A percentile compares a stretch with the other conserved stretches of the same genome.
Evolutionary conservation across 2,113 vertebrate species (phyloP).

Genomic region (Cyphomyrus plagiostoma): DNA sequence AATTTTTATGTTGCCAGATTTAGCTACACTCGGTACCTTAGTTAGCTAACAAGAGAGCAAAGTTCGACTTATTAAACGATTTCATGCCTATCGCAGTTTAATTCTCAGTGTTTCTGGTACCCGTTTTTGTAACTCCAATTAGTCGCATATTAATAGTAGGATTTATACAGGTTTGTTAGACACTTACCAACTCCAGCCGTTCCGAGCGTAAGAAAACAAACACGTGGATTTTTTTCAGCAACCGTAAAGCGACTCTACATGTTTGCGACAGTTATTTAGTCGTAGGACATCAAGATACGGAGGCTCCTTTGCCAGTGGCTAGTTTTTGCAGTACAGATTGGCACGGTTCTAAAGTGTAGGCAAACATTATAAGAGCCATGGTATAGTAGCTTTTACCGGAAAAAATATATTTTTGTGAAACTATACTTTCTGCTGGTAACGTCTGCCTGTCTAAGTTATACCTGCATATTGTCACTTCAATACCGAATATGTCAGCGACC

Average conservation of each 20-base stretch:
- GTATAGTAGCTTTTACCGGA: neutral
- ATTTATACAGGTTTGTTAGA: neutral
- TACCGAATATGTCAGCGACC: neutral
- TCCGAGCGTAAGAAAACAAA: neutral
- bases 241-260: neutral
- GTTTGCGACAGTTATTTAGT: neutral
- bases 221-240: constrained; percentile 1
- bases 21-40: neutral
- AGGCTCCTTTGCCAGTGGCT: neutral
- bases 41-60: neutral
- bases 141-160: neutral
- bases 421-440: neutral
- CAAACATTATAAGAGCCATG: neutral
- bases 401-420: neutral
- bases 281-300: neutral
- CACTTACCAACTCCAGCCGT: neutral
- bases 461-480: neutral
- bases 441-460: neutral
- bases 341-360: neutral
- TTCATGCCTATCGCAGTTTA: neutral
- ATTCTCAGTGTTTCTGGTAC: neutral
- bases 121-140: neutral
- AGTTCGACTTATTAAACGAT: neutral
- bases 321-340: no score
- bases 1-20: neutral